Evolutionary conservation across 2,113 vertebrate species (phyloP).

Genomic region (Hypocryptadius cinnamomeus): DNA sequence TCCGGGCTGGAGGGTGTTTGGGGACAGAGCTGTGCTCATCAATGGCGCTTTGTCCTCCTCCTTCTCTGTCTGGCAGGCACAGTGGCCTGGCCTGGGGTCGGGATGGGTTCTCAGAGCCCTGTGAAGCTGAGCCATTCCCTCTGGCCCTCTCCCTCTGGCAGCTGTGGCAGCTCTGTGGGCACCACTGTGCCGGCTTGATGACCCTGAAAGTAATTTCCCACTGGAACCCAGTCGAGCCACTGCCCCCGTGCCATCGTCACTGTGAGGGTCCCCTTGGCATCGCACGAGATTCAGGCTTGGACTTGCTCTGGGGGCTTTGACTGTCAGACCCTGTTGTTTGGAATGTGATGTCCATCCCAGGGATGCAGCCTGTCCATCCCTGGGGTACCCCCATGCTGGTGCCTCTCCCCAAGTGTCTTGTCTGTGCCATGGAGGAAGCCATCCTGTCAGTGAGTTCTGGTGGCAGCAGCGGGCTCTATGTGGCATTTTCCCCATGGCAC

Average conservation of each 20-base stretch:
- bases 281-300: rapidly evolving
- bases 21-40: not conserved
- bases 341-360: not conserved
- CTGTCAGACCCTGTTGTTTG: not conserved
- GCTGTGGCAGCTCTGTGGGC: not conserved
- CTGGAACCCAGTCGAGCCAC: not conserved
- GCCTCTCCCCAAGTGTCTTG: not conserved
- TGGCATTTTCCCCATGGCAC: not conserved
- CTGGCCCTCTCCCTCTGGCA: not conserved
- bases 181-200: rapidly evolving
- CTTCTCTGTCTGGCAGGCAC: not conserved
- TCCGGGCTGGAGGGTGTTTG: not conserved
- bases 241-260: rapidly evolving
- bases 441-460: not conserved
- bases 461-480: not conserved
- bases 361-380: no score
- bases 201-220: not conserved
- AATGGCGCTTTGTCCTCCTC: slow-evolving; percentile 24
- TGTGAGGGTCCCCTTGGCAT: not conserved
- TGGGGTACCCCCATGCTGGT: not conserved
- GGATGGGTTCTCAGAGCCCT: not conserved
- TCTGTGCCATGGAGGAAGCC: not conserved
- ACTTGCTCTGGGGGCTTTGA: not conserved
- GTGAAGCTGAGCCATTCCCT: not conserved
- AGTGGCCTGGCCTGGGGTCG: not conserved